Percentiles rank a stretch among this genome's conserved stretches.
Conservation (phyloP, 2,113 vertebrate genomes). For the Saiga tatarica region DNA sequence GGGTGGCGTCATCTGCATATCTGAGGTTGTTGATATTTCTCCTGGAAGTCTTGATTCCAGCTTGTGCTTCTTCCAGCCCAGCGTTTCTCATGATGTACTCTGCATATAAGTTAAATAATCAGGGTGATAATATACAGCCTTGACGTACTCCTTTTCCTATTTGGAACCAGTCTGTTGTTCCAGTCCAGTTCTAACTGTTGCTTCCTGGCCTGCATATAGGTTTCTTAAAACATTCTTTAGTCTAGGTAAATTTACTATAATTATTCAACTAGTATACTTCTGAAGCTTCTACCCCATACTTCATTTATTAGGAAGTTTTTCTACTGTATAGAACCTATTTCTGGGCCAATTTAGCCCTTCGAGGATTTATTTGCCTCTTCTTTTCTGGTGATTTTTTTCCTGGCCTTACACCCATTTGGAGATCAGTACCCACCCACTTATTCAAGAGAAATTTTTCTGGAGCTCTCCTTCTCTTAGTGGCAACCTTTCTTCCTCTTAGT, state of each 20-base stretch:
- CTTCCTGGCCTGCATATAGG: too few relatives aligned
- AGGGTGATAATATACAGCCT: too few relatives aligned
- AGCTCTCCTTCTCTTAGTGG: not conserved
- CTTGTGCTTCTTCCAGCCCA: too few relatives aligned
- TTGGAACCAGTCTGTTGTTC: too few relatives aligned
- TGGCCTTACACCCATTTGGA: not conserved
- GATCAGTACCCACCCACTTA: not conserved
- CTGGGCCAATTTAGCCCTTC: not conserved
- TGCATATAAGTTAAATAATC: too few relatives aligned
- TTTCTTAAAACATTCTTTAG: not conserved
- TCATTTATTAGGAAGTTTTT: not conserved
- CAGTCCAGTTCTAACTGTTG: too few relatives aligned
- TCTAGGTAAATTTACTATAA: not conserved
- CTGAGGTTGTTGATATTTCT: too few relatives aligned
- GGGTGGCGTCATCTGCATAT: too few relatives aligned
- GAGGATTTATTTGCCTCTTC: not conserved
- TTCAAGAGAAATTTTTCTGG: not conserved
- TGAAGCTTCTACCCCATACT: not conserved
- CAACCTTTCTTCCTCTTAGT: not conserved
- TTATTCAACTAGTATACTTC: not conserved
- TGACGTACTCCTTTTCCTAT: too few relatives aligned
- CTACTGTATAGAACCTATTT: not conserved
- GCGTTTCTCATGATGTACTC: too few relatives aligned
- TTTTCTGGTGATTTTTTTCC: not conserved
- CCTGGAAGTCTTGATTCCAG: too few relatives aligned